Base-by-base conservation (phyloP, 35 echinoderm and acorn worm genomes). In the Chiridota heheva region DNA sequence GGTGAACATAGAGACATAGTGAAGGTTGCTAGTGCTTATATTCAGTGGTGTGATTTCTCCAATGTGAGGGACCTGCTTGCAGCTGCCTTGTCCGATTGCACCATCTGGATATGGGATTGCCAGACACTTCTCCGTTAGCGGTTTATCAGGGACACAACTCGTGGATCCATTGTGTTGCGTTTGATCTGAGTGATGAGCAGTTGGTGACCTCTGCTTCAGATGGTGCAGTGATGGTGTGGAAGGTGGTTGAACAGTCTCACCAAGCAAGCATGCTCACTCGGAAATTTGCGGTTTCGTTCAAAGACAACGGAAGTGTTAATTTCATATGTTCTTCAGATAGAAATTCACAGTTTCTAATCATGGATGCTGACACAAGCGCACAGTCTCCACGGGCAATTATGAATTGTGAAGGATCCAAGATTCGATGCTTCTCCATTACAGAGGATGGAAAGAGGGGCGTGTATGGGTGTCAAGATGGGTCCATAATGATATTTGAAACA, bases 181-280 rank as follows among this genome's bases (percentile, higher is more conserved):
- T 96, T 82, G 92, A 96, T 45, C 42, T 25, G 13, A 44, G 24
- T 7, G 76, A 87, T 53, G 82, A 96, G 15, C 71, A 67, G 32
- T 55, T 96, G 46, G 68, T 96, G 7, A 90, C 92, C 0, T 86
- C 86, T 31, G 84, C 92, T 15, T 82, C 81, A 69, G 92, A 96
- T 69, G 87, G 89, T 22, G 90, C 92, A 1, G 82, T 90, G 37
- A 90, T 88, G 92, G 92, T 96, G 0, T 93, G 90, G 90, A 93
- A 93, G 51, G 85, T 81, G 1, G 78, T 75, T 38, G 70, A 72
- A 18, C 43, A 63, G 26, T 63, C 71, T 16, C 22, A 25, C 13
- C 79, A 77, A 33, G 61, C 80, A 8, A 77, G 71, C 15, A 73
- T 93, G 28, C 63, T 87, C 36, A 81, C 84, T 37, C 63, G 90